Evolutionary conservation across 2,797 vertebrate genomes (phyloP), one percentile per base, ranked within the genome.

Genomic region (Nyctibius grandis): DNA sequence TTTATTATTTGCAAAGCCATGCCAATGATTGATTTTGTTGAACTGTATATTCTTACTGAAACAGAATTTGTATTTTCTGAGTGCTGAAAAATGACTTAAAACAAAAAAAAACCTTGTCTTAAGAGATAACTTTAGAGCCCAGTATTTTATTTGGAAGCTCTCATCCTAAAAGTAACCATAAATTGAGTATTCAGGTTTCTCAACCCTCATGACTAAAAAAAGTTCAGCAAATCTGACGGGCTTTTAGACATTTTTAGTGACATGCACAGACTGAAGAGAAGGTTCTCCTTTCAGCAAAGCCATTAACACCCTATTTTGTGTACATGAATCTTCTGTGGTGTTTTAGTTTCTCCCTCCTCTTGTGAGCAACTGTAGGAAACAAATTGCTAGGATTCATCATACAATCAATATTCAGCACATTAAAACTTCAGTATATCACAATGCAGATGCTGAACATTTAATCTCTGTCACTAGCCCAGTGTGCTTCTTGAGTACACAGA

Each of bases 381-480:
- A 96, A 96, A 95, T 80, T 85, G 80, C 83, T 94, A 72, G 75
- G 86, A 95, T 95, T 96, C 93, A 87, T 91, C 94, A 84, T 34
- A 69, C 75, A 91, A 97, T 97, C 97, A 97, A 95, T 96, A 97
- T 83, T 93, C 81, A 89, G 75, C 77, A 91, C 85, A 77, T 97
- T 97, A 94, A 97, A 97, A 97, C 79, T 89, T 96, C 93, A 91
- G 69, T 91, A 74, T 95, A 95, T 96, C 95, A 97, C 96, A 76
- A 11, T 44, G 38, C 68, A 70, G 93, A 96, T 94, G 51, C 48
- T 74, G 74, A 95, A 94, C 94, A 91, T 94, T 98, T 97, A 96
- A 98, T 98, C 97, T 97, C 89, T 97, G 97, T 96, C 97, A 97
- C 88, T 74, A 85, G 76, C 74, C 72, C 75, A 73, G 79, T 93